phyloP scores from a whole-genome alignment of 2,113 vertebrate species.

The Polyodon spathula region DNA sequence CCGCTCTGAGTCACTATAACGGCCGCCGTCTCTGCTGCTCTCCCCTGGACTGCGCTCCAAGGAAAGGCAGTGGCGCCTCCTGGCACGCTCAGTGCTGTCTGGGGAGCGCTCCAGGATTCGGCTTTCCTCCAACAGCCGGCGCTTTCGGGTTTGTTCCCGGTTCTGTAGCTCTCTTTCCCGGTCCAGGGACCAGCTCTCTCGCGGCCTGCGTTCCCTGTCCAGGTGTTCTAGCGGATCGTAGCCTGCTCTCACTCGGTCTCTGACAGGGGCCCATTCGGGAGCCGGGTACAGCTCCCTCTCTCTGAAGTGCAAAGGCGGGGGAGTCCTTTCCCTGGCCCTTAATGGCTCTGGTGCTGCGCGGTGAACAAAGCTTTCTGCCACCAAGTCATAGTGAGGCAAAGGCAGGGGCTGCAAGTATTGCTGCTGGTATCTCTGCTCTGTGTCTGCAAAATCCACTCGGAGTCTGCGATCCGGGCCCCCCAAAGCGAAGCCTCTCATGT shows the following conservation, averaged over 20 bases:
- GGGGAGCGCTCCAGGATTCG: conserved; percentile 85
- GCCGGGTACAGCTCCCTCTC: conserved; percentile 85
- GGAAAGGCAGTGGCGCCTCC: conserved; percentile 74
- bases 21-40: conserved; percentile 76
- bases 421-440: conserved; percentile 88
- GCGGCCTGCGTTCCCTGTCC: conserved; percentile 68
- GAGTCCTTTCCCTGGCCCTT: conserved; percentile 82
- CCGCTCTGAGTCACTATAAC: conserved; percentile 79
- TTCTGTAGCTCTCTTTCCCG: conserved; percentile 69
- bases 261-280: conserved; percentile 81
- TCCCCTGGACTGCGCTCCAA: conserved; percentile 85
- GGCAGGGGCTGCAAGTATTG: conserved; percentile 87
- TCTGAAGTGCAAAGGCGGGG: conserved; percentile 84
- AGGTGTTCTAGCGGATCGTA: conserved; percentile 86
- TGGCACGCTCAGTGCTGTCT: conserved; percentile 76
- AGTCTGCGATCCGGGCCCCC: conserved; percentile 86
- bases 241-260: conserved; percentile 70
- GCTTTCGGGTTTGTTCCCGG: conserved; percentile 78
- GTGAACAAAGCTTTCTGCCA: conserved; percentile 87
- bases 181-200: conserved; percentile 91
- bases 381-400: conserved; percentile 82
- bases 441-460: conserved; percentile 90
- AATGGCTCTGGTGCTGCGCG: conserved; percentile 77
- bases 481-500: conserved; percentile 91
- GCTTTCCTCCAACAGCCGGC: conserved; percentile 73